Evolutionary conservation across 2,888 invertebrate species (phyloP), one percentile per base, ranked within the genome.

Genomic region (Kuschelorhynchus macadamiae): DNA sequence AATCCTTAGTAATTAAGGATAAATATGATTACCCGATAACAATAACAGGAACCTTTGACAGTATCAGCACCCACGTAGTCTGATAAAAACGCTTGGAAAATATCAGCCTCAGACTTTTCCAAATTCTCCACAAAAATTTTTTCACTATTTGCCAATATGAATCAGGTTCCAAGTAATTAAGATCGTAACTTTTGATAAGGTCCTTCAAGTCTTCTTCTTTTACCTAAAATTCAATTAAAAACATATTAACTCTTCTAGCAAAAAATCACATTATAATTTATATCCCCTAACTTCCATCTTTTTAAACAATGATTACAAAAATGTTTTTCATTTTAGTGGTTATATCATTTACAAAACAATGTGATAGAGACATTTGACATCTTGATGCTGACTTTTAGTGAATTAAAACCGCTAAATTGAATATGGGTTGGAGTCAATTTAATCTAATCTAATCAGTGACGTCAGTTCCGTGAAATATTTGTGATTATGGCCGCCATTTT

Each of bases 11-110:
- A n/a, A n/a, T n/a, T n/a, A n/a, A n/a, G n/a, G n/a, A n/a, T n/a
- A n/a, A n/a, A n/a, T n/a, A n/a, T n/a, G n/a, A n/a, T n/a, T 76
- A 77, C 79, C 76, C 76, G 49, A 75, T 57, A 32, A 76, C 63
- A 25, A 76, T 53, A 1, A 74, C 16, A 20, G 76, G 67, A 1
- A 66, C 70, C 67, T 75, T 79, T 17, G 77, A 33, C 11, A 72
- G 12, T 2, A 75, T 65, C 33, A 79, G 61, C 8, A 71, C 14
- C 1, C 72, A 14, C 0, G 77, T 77, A 2, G 67, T 49, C 2
- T 21, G 20, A 17, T 67, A n/a, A 68, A 76, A 79, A 20, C 69
- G 70, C 41, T 63, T 69, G 12, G 77, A 76, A 56, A 76, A 71
- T 46, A 77, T 42, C 12, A 74, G 12, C 33, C 56, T 71, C 2